Base-by-base conservation (phyloP, 2,113 vertebrate species). In the Elgaria multicarinata region DNA sequence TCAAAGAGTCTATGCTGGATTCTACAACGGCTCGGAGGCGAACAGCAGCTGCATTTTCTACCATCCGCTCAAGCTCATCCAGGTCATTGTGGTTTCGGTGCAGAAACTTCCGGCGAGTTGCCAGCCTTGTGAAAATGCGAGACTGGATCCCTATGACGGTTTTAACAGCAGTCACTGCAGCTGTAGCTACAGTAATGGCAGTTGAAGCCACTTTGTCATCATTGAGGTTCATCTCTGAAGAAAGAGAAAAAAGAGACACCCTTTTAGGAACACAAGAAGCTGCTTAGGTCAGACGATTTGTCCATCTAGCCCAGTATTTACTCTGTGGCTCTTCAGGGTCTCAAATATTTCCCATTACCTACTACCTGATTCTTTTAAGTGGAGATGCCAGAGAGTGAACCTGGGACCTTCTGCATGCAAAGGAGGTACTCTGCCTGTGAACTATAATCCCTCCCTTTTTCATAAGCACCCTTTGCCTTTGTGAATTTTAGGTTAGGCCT, bases 1-100 rank as follows among this genome's bases (percentile, higher is more conserved):
- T 84, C 62, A 89, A 69, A 20, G 88, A 89, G n/a, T 84, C 88
- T 1, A 89, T 89, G 79, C 88, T 89, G 13, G 82, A 85, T 42
- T 89, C 82, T 6, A 89, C 82, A 2, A 85, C 42, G 0, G 82
- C 88, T 4, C 82, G 82, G 62, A 89, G 88, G 58, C 88, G 88
- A 9, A 77, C 46, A 0, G 62, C 16, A 0, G 82, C 88, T 0
- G 82, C 46, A 0, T n/a, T 89, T 31, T 89, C 72, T 62, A 89
- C 88, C 72, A 85, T 31, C 62, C 58, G 62, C 62, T 85, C 88
- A 6, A 89, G 72, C 20, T 85, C 88, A 4, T 69, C 26, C 18
- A 89, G 28, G 58, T 89, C 74, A 4, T 67, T 44, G 0, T 7
- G 72, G 20, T 69, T n/a, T 28, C 42, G 62, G 3, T 18, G 75